Conservation (phyloP, 1,140 invertebrate genomes). For the Caenorhabditis elegans region WBcel235 BX284605.5:6277501-6278000, state of each 20-base stretch:
- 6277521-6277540: slow-evolving; percentile 24
- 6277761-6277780: not conserved
- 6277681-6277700: not conserved
- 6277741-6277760: not conserved
- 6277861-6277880: not conserved
- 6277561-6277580: slow-evolving; percentile 21
- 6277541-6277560: slow-evolving; percentile 5
- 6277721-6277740: not conserved
- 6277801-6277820: slow-evolving; percentile 12
- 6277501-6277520: slow-evolving; percentile 2
- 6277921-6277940: slow-evolving; percentile 5
- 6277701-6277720: slow-evolving; percentile 1
- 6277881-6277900: slow-evolving; percentile 19
- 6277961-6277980: slow-evolving; percentile 16
- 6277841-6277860: not conserved
- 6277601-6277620: not conserved
- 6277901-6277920: not conserved
- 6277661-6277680: not conserved
- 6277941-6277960: slow-evolving; percentile 1
- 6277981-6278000: slow-evolving; percentile 5
- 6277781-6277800: slow-evolving; percentile 6
- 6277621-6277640: not conserved
- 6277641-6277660: slow-evolving; percentile 20
- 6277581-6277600: not conserved
- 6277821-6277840: slow-evolving; percentile 16